Evolutionary conservation across 1,140 invertebrate genomes (phyloP), one percentile per base, ranked within the genome.

Genomic region (Panagrolaimus sp.): DNA sequence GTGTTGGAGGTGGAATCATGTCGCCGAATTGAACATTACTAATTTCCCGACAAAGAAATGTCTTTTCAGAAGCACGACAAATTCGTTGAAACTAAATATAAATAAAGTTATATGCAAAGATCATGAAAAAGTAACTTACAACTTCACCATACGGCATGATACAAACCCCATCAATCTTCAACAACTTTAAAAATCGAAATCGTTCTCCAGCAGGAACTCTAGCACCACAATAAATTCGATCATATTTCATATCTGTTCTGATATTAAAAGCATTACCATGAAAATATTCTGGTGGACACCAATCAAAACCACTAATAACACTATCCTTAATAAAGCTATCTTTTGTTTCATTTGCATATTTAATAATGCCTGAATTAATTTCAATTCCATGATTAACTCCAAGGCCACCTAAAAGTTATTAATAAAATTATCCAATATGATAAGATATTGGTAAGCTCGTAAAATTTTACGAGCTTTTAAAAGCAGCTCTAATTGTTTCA

Each of bases 291-390:
- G 92, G 92, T 75, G 90, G 88, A 84, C 91, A 91, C 81, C 92
- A 92, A 74, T 93, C 91, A 68, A 91, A 88, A 84, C 92, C 90
- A 64, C 93, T 81, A 51, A 89, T 87, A 4, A 87, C 80, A n/a
- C 89, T 89, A 51, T 85, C 88, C 69, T 86, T 86, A 74, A 89
- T 88, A 79, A 93, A 93, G 65, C 90, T 87, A 27, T 88, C 85
- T 48, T 93, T 81, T 80, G 88, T 89, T 70, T 88, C 87, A 44
- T 87, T 85, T 0, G 91, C 89, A 84, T 92, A 92, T 38, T 89
- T 85, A 16, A 92, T 85, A 44, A 91, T 90, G 78, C 89, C 88
- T n/a, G 87, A 84, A 78, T 91, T 87, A 25, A 92, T 81, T 85
- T 95, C 92, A 48, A 94, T 86, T 0, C 91, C 92, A 85, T 94